Conservation (phyloP, 64 coral and sea anemone genomes). For the Astreopora myriophthalma region DNA sequence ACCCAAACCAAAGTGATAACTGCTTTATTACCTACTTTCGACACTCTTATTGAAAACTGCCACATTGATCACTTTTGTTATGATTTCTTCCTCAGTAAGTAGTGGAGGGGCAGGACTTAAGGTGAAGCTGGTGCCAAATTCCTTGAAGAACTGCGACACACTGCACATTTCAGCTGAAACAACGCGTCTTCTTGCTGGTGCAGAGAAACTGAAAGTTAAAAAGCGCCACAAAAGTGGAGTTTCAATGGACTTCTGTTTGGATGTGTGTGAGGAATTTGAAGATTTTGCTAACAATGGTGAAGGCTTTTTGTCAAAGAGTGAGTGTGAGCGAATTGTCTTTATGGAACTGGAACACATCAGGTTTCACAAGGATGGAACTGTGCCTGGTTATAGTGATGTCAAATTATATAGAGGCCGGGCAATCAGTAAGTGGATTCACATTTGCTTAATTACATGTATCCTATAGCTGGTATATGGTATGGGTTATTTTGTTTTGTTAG, state of each 20-base stretch:
- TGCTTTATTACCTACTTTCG: too few relatives aligned
- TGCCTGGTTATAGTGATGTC: constrained; percentile 89
- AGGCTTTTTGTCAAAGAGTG: constrained; percentile 72
- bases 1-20: too few relatives aligned
- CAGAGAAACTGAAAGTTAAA: constrained; percentile 88
- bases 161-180: constrained; percentile 79
- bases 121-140: constrained; percentile 72
- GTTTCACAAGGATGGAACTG: constrained; percentile 62
- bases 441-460: too few relatives aligned
- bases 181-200: constrained; percentile 75
- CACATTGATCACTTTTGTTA: too few relatives aligned
- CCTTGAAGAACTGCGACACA: constrained; percentile 88
- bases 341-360: constrained; percentile 79
- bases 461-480: too few relatives aligned
- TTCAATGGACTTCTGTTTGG: constrained; percentile 78
- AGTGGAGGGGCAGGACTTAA: constrained; percentile 82
- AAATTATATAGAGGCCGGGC: constrained; percentile 81
- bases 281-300: constrained; percentile 65
- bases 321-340: constrained; percentile 68
- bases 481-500: too few relatives aligned
- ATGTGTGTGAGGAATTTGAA: constrained; percentile 70
- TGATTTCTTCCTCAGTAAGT: constrained; percentile 12
- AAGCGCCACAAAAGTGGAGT: constrained; percentile 71
- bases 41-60: too few relatives aligned
- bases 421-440: constrained; percentile 87